These are phyloP conservation scores for Aplocera efformata DNA, from an alignment of 2,888 invertebrate genomes.

Conservation along the genomic window DNA sequence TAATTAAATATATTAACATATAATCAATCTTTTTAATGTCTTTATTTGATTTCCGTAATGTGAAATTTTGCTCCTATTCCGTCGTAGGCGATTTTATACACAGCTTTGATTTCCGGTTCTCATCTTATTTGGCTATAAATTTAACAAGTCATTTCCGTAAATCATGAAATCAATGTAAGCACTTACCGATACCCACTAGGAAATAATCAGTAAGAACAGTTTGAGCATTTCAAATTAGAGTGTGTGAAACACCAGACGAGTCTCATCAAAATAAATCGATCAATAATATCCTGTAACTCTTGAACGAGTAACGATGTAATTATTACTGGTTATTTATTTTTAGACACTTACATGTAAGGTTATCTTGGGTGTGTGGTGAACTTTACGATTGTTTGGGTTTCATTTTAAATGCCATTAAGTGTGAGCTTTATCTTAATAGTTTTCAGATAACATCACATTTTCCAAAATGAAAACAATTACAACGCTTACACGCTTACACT, in stretches of 20 bases:
- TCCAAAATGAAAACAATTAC: too few species aligned
- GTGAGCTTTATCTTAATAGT: constrained; percentile 35
- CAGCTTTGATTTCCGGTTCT: constrained; percentile 21
- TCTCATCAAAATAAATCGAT: constrained; percentile 29
- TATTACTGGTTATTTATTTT: constrained; percentile 52
- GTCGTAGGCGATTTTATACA: not conserved
- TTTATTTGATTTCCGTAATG: too few species aligned
- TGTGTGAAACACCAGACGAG: constrained; percentile 28
- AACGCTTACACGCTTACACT: too few species aligned
- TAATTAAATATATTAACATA: too few species aligned
- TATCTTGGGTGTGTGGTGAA: constrained; percentile 28
- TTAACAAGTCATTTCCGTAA: constrained; percentile 25
- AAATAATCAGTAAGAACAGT: constrained; percentile 29
- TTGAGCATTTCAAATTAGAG: constrained; percentile 19
- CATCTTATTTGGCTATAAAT: constrained; percentile 23
- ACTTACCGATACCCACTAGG: constrained; percentile 28
- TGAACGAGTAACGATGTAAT: constrained; percentile 47
- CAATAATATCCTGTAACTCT: constrained; percentile 51
- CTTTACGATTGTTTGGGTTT: constrained; percentile 21
- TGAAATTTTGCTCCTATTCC: too few species aligned
- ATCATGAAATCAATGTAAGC: constrained; percentile 20
- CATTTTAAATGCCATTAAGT: constrained; percentile 33
- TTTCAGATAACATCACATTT: constrained; percentile 14
- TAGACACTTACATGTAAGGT: constrained; percentile 33
- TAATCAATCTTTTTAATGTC: too few species aligned